Conservation (phyloP, 1,140 invertebrate genomes). For the Drosophila subpulchrella region DNA sequence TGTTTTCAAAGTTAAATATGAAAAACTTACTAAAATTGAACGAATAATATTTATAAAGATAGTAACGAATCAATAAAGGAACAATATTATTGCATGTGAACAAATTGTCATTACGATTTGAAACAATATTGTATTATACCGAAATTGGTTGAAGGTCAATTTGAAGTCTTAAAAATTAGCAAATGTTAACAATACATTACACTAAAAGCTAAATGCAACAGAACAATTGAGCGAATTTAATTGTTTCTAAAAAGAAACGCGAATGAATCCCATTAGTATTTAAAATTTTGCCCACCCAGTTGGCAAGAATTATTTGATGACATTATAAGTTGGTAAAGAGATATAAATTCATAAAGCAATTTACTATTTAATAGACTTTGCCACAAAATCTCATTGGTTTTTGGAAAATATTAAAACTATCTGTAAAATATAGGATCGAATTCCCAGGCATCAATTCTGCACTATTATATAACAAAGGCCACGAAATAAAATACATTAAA, state of each 20-base stretch:
- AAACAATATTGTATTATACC: slow-evolving; percentile 32
- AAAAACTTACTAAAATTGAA: not conserved
- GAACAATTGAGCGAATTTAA: slow-evolving; percentile 76
- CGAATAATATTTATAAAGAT: slow-evolving; percentile 17
- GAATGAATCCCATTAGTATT: slow-evolving; percentile 44
- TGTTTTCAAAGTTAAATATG: slow-evolving; percentile 10
- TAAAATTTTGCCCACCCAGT: slow-evolving; percentile 30
- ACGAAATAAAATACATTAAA: not conserved
- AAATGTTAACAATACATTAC: slow-evolving; percentile 56
- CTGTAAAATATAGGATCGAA: not conserved
- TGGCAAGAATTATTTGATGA: slow-evolving; percentile 40
- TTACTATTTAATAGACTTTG: slow-evolving; percentile 76
- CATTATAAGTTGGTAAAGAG: slow-evolving; percentile 26
- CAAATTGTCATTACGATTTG: not conserved
- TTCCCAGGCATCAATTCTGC: not conserved
- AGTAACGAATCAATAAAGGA: slow-evolving; percentile 21
- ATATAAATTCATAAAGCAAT: slow-evolving; percentile 66
- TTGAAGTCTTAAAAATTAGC: slow-evolving; percentile 31
- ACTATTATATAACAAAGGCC: not conserved
- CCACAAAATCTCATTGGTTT: slow-evolving; percentile 40
- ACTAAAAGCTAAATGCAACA: slow-evolving; percentile 37
- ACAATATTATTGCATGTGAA: slow-evolving; percentile 22
- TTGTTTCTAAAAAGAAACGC: slow-evolving; percentile 61
- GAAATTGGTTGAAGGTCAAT: slow-evolving; percentile 54
- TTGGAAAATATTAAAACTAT: slow-evolving; percentile 20